These are phyloP conservation scores for Maniola hyperantus DNA, from an alignment of 2,888 invertebrate species.

Conservation along the genomic window DNA sequence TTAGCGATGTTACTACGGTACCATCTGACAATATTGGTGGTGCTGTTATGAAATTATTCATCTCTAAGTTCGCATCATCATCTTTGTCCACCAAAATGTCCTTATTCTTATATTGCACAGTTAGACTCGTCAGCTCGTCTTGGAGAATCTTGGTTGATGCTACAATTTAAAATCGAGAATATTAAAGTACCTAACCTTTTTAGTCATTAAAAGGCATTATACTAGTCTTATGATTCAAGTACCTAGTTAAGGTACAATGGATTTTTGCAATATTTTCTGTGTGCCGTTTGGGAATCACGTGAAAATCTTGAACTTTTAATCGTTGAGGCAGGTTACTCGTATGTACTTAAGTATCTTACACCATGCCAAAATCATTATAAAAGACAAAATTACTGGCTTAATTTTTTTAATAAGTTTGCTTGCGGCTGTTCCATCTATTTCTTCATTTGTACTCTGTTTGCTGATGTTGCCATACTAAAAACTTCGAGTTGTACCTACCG, in stretches of 20 bases:
- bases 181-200: neutral
- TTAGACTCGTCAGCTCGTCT: slow-evolving; percentile 91
- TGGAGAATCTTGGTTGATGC: slow-evolving; percentile 94
- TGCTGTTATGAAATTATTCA: slow-evolving; percentile 85
- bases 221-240: too few relatives aligned
- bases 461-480: neutral
- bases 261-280: too few relatives aligned
- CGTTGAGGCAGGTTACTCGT: too few relatives aligned
- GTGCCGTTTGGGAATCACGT: too few relatives aligned
- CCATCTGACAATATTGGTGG: slow-evolving; percentile 91
- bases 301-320: too few relatives aligned
- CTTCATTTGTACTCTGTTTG: neutral
- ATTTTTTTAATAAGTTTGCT: too few relatives aligned
- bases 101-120: slow-evolving; percentile 89
- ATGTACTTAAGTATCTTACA: too few relatives aligned
- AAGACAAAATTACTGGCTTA: too few relatives aligned
- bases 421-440: neutral
- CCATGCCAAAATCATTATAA: too few relatives aligned
- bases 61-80: slow-evolving; percentile 85
- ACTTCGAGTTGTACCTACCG: neutral
- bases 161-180: slow-evolving; percentile 55
- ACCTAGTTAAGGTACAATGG: too few relatives aligned
- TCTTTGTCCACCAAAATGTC: slow-evolving; percentile 89
- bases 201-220: neutral
- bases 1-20: slow-evolving; percentile 93